Percentiles rank a stretch among this genome's conserved stretches.
Conservation (phyloP, 2,888 invertebrate species). For the Dasypolia templi region DNA sequence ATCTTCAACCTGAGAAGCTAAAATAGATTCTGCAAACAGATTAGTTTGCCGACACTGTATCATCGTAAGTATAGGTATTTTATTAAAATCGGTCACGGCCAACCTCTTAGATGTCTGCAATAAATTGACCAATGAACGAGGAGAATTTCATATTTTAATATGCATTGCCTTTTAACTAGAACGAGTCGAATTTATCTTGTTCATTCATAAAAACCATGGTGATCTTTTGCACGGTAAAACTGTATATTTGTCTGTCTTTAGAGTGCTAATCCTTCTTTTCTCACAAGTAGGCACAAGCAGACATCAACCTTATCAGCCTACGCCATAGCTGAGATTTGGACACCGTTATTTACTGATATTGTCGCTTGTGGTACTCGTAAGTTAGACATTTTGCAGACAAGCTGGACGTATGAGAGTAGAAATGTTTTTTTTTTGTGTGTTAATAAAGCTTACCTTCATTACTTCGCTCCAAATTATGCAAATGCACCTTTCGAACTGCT, state of each 20-base stretch:
- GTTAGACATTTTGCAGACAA: too few relatives aligned
- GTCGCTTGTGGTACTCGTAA: too few relatives aligned
- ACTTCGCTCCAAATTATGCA: too few relatives aligned
- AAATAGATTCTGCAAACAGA: conserved; percentile 62
- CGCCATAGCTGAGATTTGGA: neutral
- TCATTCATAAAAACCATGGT: conserved; percentile 43
- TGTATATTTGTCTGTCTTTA: neutral
- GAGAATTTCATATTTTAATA: conserved; percentile 48
- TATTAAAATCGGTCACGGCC: conserved; percentile 70
- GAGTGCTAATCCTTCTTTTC: neutral
- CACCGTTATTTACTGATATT: too few relatives aligned
- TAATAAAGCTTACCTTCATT: too few relatives aligned
- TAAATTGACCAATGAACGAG: conserved; percentile 45
- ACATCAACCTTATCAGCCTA: neutral
- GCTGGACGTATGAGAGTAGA: too few relatives aligned
- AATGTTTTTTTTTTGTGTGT: too few relatives aligned
- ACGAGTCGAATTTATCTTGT: conserved; percentile 27
- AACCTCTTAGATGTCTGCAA: conserved; percentile 61
- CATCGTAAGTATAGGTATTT: conserved; percentile 47
- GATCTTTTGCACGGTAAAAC: neutral
- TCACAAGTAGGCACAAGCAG: neutral
- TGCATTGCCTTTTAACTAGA: conserved; percentile 38
- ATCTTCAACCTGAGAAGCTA: conserved; percentile 32
- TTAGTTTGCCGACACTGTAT: conserved; percentile 51
- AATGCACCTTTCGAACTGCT: too few relatives aligned